Evolutionary conservation across 2,113 vertebrate species (phyloP).

Genomic region (Thryonomys swinderianus): DNA sequence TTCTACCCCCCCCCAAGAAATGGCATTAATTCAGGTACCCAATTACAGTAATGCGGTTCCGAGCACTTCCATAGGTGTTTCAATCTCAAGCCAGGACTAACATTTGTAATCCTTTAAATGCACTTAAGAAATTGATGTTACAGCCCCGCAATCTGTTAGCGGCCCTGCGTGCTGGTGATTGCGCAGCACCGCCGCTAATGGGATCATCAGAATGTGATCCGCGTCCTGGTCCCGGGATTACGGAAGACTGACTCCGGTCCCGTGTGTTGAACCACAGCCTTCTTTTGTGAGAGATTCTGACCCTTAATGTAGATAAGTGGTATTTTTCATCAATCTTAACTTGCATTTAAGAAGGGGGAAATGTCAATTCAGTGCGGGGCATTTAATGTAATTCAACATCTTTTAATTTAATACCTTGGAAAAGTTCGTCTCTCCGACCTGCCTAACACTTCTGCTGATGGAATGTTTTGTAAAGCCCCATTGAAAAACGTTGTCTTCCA

Average conservation of each 20-base stretch:
- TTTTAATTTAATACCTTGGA: conserved; percentile 91
- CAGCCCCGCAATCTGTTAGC: conserved; percentile 95
- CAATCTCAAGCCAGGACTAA: conserved; percentile 90
- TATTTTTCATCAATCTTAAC: conserved; percentile 95
- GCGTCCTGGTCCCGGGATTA: conserved; percentile 94
- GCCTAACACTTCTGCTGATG: conserved; percentile 85
- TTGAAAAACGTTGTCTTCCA: conserved; percentile 60
- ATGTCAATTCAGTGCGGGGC: conserved; percentile 90
- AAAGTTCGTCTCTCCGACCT: conserved; percentile 88
- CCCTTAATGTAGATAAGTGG: conserved; percentile 99
- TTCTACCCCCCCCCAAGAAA: conserved; percentile 82
- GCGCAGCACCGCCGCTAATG: conserved; percentile 95
- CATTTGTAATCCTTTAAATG: conserved; percentile 99
- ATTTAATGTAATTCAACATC: conserved; percentile 91
- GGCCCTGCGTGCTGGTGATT: conserved; percentile 93
- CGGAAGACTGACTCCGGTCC: conserved; percentile 96
- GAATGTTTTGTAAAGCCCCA: conserved; percentile 80
- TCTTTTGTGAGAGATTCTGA: conserved; percentile 89
- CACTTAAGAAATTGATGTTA: conserved; percentile 99
- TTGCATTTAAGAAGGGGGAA: conserved; percentile 90
- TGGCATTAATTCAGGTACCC: conserved; percentile 90
- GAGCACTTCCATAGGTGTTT: conserved; percentile 91
- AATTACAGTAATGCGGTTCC: conserved; percentile 95
- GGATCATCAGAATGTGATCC: conserved; percentile 99
- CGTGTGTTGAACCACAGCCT: conserved; percentile 90